phyloP scores from a whole-genome alignment of 2,888 invertebrate genomes.

The Saturnia pavonia region DNA sequence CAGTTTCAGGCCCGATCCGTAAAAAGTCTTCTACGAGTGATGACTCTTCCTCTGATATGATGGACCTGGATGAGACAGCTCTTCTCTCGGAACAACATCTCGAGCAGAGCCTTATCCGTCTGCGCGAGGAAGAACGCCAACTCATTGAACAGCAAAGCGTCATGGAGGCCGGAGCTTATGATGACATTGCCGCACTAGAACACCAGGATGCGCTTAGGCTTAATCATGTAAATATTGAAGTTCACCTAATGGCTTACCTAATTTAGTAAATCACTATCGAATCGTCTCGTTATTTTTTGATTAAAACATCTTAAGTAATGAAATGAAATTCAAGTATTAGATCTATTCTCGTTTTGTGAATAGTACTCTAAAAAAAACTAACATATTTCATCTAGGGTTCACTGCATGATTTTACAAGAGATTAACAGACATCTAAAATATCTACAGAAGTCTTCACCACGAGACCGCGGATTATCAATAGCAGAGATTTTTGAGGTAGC shows the following conservation, averaged over 20 bases:
- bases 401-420: background rate
- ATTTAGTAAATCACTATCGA: background rate
- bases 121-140: constrained; percentile 87
- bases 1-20: constrained; percentile 90
- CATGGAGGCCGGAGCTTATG: constrained; percentile 79
- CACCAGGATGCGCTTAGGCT: constrained; percentile 66
- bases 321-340: background rate
- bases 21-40: constrained; percentile 95
- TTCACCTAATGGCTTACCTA: background rate
- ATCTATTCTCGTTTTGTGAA: background rate
- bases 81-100: constrained; percentile 79
- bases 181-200: constrained; percentile 68
- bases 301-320: background rate
- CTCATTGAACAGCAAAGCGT: constrained; percentile 88
- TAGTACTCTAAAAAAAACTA: background rate
- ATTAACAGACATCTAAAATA: too few relatives aligned
- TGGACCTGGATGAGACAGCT: constrained; percentile 95
- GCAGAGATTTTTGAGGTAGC: background rate
- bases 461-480: background rate
- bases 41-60: constrained; percentile 92
- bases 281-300: too few relatives aligned
- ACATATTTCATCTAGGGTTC: background rate
- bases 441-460: background rate
- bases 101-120: constrained; percentile 64
- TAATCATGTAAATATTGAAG: constrained; percentile 53